Conservation (phyloP, 2,888 invertebrate species). For the Epistrophe eligans region DNA sequence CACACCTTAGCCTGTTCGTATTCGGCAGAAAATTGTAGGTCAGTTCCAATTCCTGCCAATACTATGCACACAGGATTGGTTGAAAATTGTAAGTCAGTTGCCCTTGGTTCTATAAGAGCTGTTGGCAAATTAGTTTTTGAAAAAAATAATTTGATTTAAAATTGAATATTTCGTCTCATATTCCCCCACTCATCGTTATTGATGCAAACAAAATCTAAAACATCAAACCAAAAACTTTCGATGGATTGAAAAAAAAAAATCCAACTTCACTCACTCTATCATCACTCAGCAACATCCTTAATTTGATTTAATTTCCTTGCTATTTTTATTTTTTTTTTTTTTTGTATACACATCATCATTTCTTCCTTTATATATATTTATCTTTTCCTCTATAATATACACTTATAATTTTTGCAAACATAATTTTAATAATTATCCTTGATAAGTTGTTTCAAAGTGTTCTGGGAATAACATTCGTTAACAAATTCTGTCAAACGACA, state of each 20-base stretch:
- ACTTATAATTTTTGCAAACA: constrained; percentile 58
- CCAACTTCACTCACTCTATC: constrained; percentile 12
- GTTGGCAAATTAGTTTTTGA: too few species aligned
- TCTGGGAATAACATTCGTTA: constrained; percentile 76
- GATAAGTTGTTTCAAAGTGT: constrained; percentile 76
- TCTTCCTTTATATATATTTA: constrained; percentile 6
- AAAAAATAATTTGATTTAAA: too few species aligned
- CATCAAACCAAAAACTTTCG: constrained; percentile 17
- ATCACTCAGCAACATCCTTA: constrained; percentile 48
- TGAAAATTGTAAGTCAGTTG: too few species aligned
- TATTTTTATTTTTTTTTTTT: constrained; percentile 13
- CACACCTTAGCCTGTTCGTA: too few species aligned
- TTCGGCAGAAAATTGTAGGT: too few species aligned
- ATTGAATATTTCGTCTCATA: too few species aligned
- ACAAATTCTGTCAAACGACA: constrained; percentile 73
- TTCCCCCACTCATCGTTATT: neutral
- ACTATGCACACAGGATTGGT: too few species aligned
- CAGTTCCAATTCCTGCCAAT: too few species aligned
- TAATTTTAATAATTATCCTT: constrained; percentile 75
- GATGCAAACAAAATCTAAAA: neutral
- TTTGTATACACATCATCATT: constrained; percentile 24
- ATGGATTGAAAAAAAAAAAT: neutral
- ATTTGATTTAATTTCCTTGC: constrained; percentile 56
- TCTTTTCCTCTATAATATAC: constrained; percentile 13
- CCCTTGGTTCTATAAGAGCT: too few species aligned